Conservation (phyloP, 2,113 vertebrate species). For the Muscicapa adusta region DNA sequence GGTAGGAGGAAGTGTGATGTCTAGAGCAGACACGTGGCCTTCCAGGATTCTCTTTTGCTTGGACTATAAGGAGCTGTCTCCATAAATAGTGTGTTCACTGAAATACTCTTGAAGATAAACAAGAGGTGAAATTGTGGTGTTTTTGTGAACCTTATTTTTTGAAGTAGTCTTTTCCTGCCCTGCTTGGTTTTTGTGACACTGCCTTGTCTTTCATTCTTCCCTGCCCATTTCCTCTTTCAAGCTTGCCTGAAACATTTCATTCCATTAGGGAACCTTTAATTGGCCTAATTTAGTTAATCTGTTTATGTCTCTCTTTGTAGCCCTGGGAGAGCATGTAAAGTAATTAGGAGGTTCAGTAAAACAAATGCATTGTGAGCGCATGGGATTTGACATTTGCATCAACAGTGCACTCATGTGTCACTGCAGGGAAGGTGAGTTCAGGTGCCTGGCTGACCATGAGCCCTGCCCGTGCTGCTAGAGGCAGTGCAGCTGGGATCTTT, state of each 20-base stretch:
- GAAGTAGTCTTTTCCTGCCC: background rate
- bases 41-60: background rate
- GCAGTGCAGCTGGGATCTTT: background rate
- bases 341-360: constrained; percentile 66
- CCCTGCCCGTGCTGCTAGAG: background rate
- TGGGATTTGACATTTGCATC: background rate
- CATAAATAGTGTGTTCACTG: background rate
- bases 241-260: constrained; percentile 65
- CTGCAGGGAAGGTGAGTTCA: background rate
- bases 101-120: background rate
- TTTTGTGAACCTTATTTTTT: background rate
- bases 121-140: background rate
- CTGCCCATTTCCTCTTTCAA: constrained; percentile 18
- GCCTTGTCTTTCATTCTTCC: background rate
- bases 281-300: constrained; percentile 72
- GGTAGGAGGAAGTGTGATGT: background rate
- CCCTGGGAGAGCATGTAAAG: constrained; percentile 65
- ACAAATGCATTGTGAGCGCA: background rate
- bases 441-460: background rate
- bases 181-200: background rate
- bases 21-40: background rate
- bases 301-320: constrained; percentile 67
- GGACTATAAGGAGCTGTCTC: background rate
- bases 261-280: constrained; percentile 72
- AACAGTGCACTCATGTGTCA: accelerated